A percentile compares a stretch with the other conserved stretches of the same genome.
Evolutionary conservation across 2,888 invertebrate species (phyloP).

Genomic region (Dilophus febrilis): DNA sequence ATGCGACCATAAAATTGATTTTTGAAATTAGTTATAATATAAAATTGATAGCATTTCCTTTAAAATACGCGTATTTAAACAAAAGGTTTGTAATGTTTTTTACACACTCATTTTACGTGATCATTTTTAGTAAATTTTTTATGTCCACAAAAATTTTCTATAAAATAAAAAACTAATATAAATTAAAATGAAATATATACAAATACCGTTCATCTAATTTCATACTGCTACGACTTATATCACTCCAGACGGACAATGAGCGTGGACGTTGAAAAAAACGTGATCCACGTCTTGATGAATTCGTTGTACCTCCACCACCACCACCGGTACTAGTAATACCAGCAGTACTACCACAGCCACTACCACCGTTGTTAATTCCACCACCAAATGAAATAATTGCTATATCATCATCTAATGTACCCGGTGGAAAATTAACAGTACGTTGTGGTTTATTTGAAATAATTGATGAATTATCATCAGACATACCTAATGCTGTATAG

Average conservation of each 20-base stretch:
- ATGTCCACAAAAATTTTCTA: no score
- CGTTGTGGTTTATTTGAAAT: constrained; percentile 22
- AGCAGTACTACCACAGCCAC: not conserved
- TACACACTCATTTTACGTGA: no score
- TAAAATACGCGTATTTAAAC: no score
- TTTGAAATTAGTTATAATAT: no score
- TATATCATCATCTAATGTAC: constrained; percentile 13
- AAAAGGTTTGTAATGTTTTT: no score
- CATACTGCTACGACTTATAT: constrained; percentile 69
- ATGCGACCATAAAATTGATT: no score
- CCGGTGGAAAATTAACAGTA: constrained; percentile 28
- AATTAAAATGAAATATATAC: not conserved
- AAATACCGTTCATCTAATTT: constrained; percentile 37
- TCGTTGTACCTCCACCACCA: not conserved
- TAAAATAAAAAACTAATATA: no score
- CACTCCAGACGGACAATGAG: constrained; percentile 80
- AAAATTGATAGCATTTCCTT: no score
- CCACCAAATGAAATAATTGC: constrained; percentile 12
- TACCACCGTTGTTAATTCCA: no score
- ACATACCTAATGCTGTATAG: constrained; percentile 31
- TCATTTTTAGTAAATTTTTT: no score
- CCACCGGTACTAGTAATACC: constrained; percentile 9
- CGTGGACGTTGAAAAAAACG: constrained; percentile 37
- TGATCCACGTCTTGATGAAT: constrained; percentile 22
- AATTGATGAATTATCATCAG: constrained; percentile 28